Percentiles rank a stretch among this genome's conserved stretches.
Evolutionary conservation across 2,888 invertebrate species (phyloP).

Genomic region (Julus scandinavius): DNA sequence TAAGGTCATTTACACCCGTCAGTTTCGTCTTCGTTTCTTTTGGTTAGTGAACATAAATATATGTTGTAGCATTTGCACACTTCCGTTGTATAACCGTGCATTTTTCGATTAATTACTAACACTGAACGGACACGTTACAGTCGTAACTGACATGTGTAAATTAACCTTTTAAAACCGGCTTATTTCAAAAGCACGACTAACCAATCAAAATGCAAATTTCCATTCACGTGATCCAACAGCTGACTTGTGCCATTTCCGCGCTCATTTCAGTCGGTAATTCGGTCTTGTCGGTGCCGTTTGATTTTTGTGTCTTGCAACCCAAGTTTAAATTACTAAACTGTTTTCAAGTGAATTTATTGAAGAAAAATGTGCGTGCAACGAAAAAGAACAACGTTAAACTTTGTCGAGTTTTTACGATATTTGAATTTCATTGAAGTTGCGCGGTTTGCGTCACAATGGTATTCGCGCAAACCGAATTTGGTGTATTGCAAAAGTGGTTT

Average conservation of each 20-base stretch:
- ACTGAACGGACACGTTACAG: no score
- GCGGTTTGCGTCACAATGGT: background rate
- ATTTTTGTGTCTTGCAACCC: background rate
- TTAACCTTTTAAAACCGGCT: no score
- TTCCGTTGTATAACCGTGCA: no score
- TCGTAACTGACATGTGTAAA: no score
- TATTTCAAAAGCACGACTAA: background rate
- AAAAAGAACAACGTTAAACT: background rate
- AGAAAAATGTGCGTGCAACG: background rate
- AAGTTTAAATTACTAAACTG: background rate
- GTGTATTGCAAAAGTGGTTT: background rate
- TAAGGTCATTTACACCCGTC: no score
- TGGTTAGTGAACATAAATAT: no score
- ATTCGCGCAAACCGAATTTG: background rate
- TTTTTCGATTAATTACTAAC: no score
- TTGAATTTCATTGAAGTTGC: background rate
- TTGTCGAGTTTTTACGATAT: background rate
- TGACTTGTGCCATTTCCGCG: background rate
- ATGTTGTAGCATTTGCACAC: no score
- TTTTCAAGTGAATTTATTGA: background rate
- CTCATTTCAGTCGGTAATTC: background rate
- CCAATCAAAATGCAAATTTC: background rate
- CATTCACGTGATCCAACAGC: background rate
- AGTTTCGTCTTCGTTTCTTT: no score
- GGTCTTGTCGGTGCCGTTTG: background rate